Percentiles rank a stretch among this genome's conserved stretches.
phyloP scores from a whole-genome alignment of 2,113 vertebrate species.

The Cyphomyrus discorhynchus region DNA sequence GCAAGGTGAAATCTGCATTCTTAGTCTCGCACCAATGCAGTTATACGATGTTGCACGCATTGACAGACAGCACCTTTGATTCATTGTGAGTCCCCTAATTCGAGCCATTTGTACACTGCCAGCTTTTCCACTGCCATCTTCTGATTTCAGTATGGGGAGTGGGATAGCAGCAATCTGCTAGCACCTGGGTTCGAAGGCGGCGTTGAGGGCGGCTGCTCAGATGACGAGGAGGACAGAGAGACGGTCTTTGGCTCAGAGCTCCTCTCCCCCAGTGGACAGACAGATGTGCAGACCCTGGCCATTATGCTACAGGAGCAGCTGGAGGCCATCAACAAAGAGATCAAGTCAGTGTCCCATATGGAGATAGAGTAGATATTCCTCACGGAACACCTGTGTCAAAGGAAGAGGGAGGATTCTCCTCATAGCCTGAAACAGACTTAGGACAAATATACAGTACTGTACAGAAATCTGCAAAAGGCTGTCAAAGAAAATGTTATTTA shows the following conservation, averaged over 20 bases:
- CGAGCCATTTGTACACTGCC: not conserved
- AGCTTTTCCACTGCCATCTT: not conserved
- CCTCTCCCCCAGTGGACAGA: constrained; percentile 82
- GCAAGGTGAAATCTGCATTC: constrained; percentile 61
- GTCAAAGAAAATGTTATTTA: not conserved
- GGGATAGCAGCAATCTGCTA: constrained; percentile 69
- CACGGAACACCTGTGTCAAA: not conserved
- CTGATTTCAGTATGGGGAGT: constrained; percentile 65
- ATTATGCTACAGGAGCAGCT: constrained; percentile 90
- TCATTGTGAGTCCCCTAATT: not conserved
- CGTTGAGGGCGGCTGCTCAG: constrained; percentile 68
- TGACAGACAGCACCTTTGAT: not conserved
- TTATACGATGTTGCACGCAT: not conserved
- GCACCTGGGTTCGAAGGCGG: constrained; percentile 66
- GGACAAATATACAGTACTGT: not conserved
- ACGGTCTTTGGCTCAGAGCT: constrained; percentile 76
- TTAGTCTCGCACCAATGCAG: not conserved
- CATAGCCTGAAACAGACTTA: not conserved
- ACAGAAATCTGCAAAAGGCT: not conserved
- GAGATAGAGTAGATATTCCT: no score
- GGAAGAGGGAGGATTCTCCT: not conserved
- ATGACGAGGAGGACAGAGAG: constrained; percentile 76
- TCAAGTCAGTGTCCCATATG: constrained; percentile 66
- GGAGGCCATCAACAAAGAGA: constrained; percentile 90
- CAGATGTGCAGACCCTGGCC: constrained; percentile 83